These are phyloP conservation scores for Tachystola acroxantha DNA, from an alignment of 2,888 invertebrate genomes.

Conservation along the genomic window DNA sequence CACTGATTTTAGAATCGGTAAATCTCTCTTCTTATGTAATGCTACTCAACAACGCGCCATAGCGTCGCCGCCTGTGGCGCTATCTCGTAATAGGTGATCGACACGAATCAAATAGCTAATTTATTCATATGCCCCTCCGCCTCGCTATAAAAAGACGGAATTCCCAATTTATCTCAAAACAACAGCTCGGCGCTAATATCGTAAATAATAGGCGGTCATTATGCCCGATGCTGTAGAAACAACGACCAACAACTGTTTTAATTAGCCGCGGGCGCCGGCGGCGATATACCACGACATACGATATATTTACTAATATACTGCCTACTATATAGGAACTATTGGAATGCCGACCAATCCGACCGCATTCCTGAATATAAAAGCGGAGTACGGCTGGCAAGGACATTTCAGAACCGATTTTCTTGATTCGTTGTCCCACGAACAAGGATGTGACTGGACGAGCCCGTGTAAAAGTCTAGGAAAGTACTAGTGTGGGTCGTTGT, in stretches of 20 bases:
- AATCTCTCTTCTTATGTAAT: slow-evolving; percentile 25
- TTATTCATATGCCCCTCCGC: not conserved
- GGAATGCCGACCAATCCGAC: slow-evolving; percentile 68
- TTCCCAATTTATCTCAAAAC: slow-evolving; percentile 1
- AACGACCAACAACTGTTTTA: slow-evolving; percentile 37
- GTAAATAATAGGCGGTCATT: slow-evolving; percentile 10
- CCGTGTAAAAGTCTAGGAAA: slow-evolving; percentile 16
- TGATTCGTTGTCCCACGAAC: no score
- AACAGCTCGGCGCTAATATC: slow-evolving; percentile 4
- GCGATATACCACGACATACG: slow-evolving; percentile 39
- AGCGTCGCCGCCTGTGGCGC: slow-evolving; percentile 6
- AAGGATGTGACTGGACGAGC: slow-evolving; percentile 10
- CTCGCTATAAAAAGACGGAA: not conserved
- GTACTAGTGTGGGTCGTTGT: slow-evolving; percentile 36
- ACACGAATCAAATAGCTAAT: slow-evolving; percentile 1
- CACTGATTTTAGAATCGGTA: slow-evolving; percentile 9
- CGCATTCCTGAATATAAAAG: slow-evolving; percentile 67
- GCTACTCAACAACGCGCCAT: slow-evolving; percentile 7
- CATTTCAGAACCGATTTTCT: slow-evolving; percentile 25
- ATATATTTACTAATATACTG: slow-evolving; percentile 65
- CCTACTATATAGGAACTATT: slow-evolving; percentile 42
- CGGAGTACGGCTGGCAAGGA: slow-evolving; percentile 56
- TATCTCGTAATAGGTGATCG: slow-evolving; percentile 2
- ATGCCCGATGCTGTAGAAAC: slow-evolving; percentile 10
- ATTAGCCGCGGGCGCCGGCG: slow-evolving; percentile 49